Conservation (phyloP, 2,888 invertebrate species). For the Aleiodes alternator region DNA sequence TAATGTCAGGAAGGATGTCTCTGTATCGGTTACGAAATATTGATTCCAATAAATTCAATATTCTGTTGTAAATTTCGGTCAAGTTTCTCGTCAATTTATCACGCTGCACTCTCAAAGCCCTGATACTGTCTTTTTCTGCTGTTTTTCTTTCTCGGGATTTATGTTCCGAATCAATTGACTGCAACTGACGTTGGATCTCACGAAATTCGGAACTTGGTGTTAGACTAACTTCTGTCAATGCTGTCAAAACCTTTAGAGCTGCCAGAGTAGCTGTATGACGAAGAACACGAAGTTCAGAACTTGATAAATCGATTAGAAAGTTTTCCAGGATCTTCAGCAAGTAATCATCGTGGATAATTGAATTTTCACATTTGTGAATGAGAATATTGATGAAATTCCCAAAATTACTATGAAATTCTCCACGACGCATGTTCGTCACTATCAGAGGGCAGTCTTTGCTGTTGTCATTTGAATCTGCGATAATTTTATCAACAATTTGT, state of each 20-base stretch:
- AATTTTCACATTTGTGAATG: constrained; percentile 98
- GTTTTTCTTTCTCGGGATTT: constrained; percentile 94
- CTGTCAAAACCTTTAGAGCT: constrained; percentile 99
- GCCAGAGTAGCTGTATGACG: constrained; percentile 95
- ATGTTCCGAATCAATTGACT: constrained; percentile 87
- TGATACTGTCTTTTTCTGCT: constrained; percentile 94
- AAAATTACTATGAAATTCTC: constrained; percentile 96
- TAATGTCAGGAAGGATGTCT: constrained; percentile 96
- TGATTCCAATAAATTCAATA: constrained; percentile 99
- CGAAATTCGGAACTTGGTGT: constrained; percentile 97
- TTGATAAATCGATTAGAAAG: constrained; percentile 95
- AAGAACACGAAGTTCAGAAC: constrained; percentile 96
- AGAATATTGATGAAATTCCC: constrained; percentile 98
- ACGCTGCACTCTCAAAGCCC: constrained; percentile 92
- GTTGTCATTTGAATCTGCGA: constrained; percentile 99
- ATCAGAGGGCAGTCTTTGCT: constrained; percentile 99
- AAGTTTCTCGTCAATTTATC: constrained; percentile 98
- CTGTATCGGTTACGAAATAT: constrained; percentile 98
- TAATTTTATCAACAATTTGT: constrained; percentile 98
- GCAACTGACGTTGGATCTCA: constrained; percentile 97
- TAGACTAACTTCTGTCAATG: constrained; percentile 97
- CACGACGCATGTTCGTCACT: constrained; percentile 97
- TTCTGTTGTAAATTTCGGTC: constrained; percentile 99
- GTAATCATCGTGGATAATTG: constrained; percentile 99
- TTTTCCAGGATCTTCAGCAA: constrained; percentile 99